Evolutionary conservation across 1,140 invertebrate genomes (phyloP).

Genomic region (Aphaenogaster ashmeadi): DNA sequence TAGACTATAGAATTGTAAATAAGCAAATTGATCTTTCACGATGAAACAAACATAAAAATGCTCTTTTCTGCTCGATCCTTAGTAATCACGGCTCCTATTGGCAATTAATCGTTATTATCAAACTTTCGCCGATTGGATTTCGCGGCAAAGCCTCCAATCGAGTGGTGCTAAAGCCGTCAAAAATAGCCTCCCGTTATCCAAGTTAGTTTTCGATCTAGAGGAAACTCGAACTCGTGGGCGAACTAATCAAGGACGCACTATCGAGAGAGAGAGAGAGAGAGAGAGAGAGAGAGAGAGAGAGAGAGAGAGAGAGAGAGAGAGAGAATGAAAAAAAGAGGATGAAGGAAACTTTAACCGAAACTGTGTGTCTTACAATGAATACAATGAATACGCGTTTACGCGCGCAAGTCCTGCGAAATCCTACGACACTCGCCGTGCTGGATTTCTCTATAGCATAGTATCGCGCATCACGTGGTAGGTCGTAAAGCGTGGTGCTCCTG

Average conservation of each 20-base stretch:
- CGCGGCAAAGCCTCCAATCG: not conserved
- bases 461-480: slow-evolving; percentile 54
- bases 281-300: not conserved
- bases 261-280: not conserved
- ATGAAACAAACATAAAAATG: not conserved
- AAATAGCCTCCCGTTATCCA: slow-evolving; percentile 29
- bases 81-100: not conserved
- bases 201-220: slow-evolving; percentile 31
- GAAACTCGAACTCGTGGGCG: not conserved
- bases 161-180: slow-evolving; percentile 5
- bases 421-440: slow-evolving; percentile 39
- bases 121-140: slow-evolving; percentile 20
- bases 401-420: slow-evolving; percentile 68
- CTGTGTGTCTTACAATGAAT: not conserved
- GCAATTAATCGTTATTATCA: not conserved
- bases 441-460: slow-evolving; percentile 38
- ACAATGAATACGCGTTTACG: slow-evolving; percentile 30
- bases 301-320: not conserved
- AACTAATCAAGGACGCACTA: slow-evolving; percentile 26
- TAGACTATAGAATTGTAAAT: not conserved
- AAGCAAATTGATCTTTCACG: not conserved
- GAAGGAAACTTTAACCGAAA: not conserved
- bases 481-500: slow-evolving; percentile 63
- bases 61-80: not conserved
- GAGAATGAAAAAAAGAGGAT: too few species aligned